These are phyloP conservation scores for Graphium colonna DNA, from an alignment of 2,888 invertebrate species.

Conservation along the genomic window DNA sequence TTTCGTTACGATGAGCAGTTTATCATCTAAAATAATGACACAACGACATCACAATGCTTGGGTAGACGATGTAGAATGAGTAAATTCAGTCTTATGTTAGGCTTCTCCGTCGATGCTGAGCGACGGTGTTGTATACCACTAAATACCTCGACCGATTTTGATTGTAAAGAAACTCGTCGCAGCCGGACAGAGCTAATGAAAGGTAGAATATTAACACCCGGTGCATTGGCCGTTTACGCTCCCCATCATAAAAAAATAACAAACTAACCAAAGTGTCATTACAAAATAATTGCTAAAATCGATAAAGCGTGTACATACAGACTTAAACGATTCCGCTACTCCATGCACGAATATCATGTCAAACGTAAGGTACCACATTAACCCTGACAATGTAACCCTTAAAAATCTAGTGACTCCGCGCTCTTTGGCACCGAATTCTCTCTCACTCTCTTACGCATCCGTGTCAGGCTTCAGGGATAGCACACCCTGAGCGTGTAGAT, in stretches of 20 bases:
- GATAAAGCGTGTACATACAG: slow-evolving; percentile 12
- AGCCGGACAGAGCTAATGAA: background rate
- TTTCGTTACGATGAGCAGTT: slow-evolving; percentile 68
- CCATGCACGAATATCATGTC: slow-evolving; percentile 1
- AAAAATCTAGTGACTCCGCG: slow-evolving; percentile 27
- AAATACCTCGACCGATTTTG: background rate
- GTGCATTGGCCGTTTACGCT: slow-evolving; percentile 5
- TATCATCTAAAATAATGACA: slow-evolving; percentile 41
- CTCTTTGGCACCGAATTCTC: slow-evolving; percentile 50
- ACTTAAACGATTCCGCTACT: slow-evolving; percentile 1
- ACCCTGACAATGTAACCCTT: slow-evolving; percentile 16
- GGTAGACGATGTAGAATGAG: slow-evolving; percentile 51
- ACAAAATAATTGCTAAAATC: background rate
- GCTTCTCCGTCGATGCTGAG: slow-evolving; percentile 42
- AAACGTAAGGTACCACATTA: slow-evolving; percentile 8
- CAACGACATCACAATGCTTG: slow-evolving; percentile 31
- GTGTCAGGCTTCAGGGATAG: slow-evolving; percentile 75
- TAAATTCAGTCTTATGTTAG: slow-evolving; percentile 76
- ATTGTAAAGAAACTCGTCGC: slow-evolving; percentile 31
- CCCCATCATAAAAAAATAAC: slow-evolving; percentile 3
- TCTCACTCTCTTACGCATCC: slow-evolving; percentile 52
- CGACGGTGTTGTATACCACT: slow-evolving; percentile 28
- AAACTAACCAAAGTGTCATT: background rate
- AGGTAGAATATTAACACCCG: slow-evolving; percentile 6
- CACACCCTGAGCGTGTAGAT: slow-evolving; percentile 85